These are phyloP conservation scores for Cheilosia vulpina DNA, from an alignment of 2,888 invertebrate genomes.

Conservation along the genomic window DNA sequence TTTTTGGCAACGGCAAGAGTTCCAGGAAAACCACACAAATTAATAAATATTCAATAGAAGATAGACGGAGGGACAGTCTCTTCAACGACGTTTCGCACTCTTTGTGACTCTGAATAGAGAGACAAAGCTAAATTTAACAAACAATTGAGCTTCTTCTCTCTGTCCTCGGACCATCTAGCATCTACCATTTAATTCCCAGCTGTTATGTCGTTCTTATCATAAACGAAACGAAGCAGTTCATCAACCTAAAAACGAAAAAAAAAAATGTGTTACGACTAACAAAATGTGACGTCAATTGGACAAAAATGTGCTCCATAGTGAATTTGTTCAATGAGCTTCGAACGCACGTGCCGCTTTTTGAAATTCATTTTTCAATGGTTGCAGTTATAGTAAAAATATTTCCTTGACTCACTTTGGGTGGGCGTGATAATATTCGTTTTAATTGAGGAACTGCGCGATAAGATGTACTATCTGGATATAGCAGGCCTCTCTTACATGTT, in stretches of 20 bases:
- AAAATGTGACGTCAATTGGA: background rate
- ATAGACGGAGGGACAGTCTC: background rate
- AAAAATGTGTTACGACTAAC: slow-evolving; percentile 13
- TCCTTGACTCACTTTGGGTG: background rate
- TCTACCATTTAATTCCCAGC: background rate
- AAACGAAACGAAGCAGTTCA: slow-evolving; percentile 45
- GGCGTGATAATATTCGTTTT: background rate
- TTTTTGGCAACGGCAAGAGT: slow-evolving; percentile 27
- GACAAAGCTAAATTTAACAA: background rate
- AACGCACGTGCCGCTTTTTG: background rate
- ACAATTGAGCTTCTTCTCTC: background rate
- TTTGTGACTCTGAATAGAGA: slow-evolving; percentile 11
- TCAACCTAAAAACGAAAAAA: slow-evolving; percentile 37
- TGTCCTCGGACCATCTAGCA: background rate
- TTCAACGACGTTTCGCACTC: slow-evolving; percentile 4
- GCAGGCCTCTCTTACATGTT: background rate
- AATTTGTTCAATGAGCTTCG: background rate
- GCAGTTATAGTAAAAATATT: background rate
- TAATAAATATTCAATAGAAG: slow-evolving; percentile 47
- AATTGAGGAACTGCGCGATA: slow-evolving; percentile 2
- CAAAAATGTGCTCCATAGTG: slow-evolving; percentile 26
- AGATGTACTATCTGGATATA: slow-evolving; percentile 1
- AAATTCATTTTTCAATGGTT: background rate
- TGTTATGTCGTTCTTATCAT: slow-evolving; percentile 49
- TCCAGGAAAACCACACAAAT: slow-evolving; percentile 31